Base-by-base conservation (phyloP, 2,113 vertebrate genomes). In the Numenius arquata region DNA sequence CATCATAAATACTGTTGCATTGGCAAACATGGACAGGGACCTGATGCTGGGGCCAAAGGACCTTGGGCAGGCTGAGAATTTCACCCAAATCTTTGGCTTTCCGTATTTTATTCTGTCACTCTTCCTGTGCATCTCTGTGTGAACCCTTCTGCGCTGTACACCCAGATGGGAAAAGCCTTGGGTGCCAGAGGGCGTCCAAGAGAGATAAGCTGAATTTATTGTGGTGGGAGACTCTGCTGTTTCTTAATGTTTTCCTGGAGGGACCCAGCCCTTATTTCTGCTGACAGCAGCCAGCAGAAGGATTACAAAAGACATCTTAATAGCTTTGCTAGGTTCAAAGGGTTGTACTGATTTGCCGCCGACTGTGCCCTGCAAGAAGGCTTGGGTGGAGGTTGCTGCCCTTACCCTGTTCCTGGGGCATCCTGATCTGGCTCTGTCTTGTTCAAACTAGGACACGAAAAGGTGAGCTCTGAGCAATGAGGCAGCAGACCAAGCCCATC, bases 91-190 rank as follows among this genome's bases (percentile, higher is more conserved):
- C 48, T 74, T 84, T 36, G 38, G 8, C 12, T 56, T 62, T 45
- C 23, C 5, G 2, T 29, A 13, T 47, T 61, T 84, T 72, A 10
- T 32, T 27, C 41, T 47, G 17, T 29, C 6, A n/a, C 6, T 59
- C 23, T 76, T 48, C 43, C 50, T 12, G 12, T 26, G 32, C 27
- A 9, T 9, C 15, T 27, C 27, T 43, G 8, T 20, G 12, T 23
- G 50, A 67, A 9, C 23, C 23, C 34, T 61, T 47, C 62, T 32
- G 48, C 1, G 0, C 15, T 16, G 12, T 34, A 8, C 0, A 0
- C 21, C 68, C 19, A 12, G n/a, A 25, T 5, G 25, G 73, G 47
- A n/a, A 41, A 53, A 76, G 17, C n/a, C 21, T 50, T 8, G 20
- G 2, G 52, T 68, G 43, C 85, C 48, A 34, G 47, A 73, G 50